phyloP scores from a whole-genome alignment of 2,888 invertebrate species.

The Drosophila borealis region DNA sequence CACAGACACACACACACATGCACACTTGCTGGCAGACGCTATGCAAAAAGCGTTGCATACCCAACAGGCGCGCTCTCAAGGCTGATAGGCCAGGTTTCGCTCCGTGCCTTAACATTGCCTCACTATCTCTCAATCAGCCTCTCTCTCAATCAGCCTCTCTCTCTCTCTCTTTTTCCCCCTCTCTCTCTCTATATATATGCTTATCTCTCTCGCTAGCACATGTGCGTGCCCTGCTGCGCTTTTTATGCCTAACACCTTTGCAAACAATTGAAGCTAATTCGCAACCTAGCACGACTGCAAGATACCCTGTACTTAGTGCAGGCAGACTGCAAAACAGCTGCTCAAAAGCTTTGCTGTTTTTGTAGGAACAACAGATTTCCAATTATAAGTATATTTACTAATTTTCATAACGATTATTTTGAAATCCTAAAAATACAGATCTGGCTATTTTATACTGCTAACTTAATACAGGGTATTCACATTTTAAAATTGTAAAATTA shows the following conservation, averaged over 20 bases:
- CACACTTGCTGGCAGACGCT: conserved; percentile 21
- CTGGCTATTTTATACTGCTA: too few species aligned
- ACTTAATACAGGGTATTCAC: too few species aligned
- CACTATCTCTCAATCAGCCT: conserved; percentile 2
- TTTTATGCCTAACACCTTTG: conserved; percentile 14
- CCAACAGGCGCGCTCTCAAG: conserved; percentile 62
- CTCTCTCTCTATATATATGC: background rate
- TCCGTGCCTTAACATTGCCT: background rate
- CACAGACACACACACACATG: conserved; percentile 14
- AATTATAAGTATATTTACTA: too few species aligned
- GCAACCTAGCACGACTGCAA: background rate
- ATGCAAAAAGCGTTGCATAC: conserved; percentile 55
- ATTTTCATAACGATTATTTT: too few species aligned
- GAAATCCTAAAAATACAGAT: too few species aligned
- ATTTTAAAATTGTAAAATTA: too few species aligned
- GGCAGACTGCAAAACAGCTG: background rate
- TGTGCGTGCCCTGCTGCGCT: conserved; percentile 8
- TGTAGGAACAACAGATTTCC: too few species aligned
- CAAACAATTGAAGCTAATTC: background rate
- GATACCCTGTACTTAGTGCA: background rate
- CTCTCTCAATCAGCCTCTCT: too few species aligned
- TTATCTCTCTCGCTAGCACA: background rate
- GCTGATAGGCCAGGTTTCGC: conserved; percentile 57
- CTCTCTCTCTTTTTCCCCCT: background rate
- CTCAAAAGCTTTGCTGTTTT: background rate